Conservation (phyloP, 2,113 vertebrate genomes). For the Neogale vison region DNA sequence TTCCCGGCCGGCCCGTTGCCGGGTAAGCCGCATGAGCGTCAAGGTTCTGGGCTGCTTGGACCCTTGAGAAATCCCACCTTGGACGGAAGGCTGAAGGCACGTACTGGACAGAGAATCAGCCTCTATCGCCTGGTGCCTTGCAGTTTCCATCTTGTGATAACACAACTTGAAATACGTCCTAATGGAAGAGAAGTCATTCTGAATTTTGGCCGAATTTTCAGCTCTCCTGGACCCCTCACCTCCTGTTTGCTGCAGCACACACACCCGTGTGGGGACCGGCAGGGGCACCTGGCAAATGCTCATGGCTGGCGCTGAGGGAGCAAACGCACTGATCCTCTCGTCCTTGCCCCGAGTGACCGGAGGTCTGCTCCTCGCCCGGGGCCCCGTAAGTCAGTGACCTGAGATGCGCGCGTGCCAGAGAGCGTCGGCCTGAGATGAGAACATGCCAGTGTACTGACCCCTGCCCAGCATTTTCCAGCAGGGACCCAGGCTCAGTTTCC, state of each 20-base stretch:
- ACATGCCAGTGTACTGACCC: fast-evolving
- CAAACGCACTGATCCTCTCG: neutral
- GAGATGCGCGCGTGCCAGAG: fast-evolving
- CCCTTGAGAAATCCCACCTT: neutral
- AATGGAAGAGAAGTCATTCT: neutral
- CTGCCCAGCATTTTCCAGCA: neutral
- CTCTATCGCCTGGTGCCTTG: neutral
- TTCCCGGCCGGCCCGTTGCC: neutral
- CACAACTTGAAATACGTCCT: neutral
- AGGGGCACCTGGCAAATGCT: neutral
- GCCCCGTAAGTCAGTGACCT: fast-evolving
- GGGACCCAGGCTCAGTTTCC: neutral
- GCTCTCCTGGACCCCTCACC: too few species aligned
- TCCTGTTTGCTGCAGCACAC: neutral
- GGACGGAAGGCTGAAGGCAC: neutral
- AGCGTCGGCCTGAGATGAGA: neutral
- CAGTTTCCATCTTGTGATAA: neutral
- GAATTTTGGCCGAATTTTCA: neutral
- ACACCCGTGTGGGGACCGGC: neutral
- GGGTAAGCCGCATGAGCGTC: neutral
- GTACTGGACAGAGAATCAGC: neutral
- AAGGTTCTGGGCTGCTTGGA: neutral
- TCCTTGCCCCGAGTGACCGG: fast-evolving
- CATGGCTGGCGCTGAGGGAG: neutral
- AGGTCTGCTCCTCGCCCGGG: neutral